Conservation (phyloP, 2,888 invertebrate species). For the Lasiommata megera region DNA sequence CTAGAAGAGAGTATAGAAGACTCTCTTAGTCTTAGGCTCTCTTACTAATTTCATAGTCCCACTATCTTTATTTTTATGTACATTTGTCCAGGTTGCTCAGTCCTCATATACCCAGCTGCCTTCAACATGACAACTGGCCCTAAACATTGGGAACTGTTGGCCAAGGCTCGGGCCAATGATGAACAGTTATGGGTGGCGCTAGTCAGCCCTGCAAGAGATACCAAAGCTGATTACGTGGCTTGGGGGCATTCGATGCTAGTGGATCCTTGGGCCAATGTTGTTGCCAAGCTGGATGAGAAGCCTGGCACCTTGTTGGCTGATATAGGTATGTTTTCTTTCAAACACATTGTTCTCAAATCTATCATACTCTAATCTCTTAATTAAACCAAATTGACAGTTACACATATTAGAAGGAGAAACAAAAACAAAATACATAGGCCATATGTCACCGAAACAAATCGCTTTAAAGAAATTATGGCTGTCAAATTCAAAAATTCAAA, state of each 20-base stretch:
- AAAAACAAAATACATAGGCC: too few species aligned
- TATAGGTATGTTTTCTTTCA: slow-evolving; percentile 80
- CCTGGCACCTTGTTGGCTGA: slow-evolving; percentile 88
- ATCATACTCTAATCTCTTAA: too few species aligned
- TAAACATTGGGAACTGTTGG: slow-evolving; percentile 94
- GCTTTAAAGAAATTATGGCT: too few species aligned
- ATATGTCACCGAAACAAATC: too few species aligned
- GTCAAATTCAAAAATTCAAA: too few species aligned
- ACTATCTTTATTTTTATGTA: too few species aligned
- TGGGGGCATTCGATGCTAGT: slow-evolving; percentile 94
- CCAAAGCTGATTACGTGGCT: slow-evolving; percentile 87
- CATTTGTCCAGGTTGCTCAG: slow-evolving; percentile 90
- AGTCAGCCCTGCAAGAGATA: slow-evolving; percentile 91
- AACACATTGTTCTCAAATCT: too few species aligned
- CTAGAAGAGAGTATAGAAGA: too few species aligned
- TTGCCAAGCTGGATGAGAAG: slow-evolving; percentile 84
- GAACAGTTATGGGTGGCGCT: slow-evolving; percentile 94
- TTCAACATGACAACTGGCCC: slow-evolving; percentile 99
- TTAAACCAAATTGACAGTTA: too few species aligned
- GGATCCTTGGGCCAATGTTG: slow-evolving; percentile 91
- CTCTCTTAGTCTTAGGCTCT: too few species aligned
- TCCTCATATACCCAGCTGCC: slow-evolving; percentile 95
- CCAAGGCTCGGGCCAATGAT: slow-evolving; percentile 91
- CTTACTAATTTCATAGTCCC: too few species aligned
- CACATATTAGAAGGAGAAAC: too few species aligned